phyloP scores from a whole-genome alignment of 2,113 vertebrate genomes.

The Hippocampus zosterae region DNA sequence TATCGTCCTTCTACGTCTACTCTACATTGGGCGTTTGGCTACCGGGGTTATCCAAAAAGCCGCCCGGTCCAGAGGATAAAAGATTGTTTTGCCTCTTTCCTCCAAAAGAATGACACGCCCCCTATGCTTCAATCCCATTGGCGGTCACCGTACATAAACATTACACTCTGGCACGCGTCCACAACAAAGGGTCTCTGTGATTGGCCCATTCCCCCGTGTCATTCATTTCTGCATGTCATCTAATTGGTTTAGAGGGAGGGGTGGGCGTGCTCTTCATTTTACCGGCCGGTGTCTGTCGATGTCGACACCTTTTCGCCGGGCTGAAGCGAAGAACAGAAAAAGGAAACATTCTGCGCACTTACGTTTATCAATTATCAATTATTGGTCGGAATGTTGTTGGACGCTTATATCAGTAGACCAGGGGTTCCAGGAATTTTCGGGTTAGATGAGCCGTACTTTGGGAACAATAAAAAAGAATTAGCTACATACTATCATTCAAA shows the following conservation, averaged over 20 bases:
- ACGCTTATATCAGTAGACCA: neutral
- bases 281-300: conserved; percentile 72
- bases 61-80: conserved; percentile 68
- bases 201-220: conserved; percentile 52
- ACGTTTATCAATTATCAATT: neutral
- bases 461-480: no score
- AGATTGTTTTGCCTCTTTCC: conserved; percentile 78
- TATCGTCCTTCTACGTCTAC: conserved; percentile 41
- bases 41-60: conserved; percentile 58
- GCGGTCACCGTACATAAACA: conserved; percentile 65
- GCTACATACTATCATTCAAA: no score
- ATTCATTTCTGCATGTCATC: conserved; percentile 34
- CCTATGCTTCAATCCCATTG: conserved; percentile 64
- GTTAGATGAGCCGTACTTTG: neutral
- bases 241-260: conserved; percentile 34
- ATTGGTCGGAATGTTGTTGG: neutral
- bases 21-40: conserved; percentile 52
- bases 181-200: conserved; percentile 36
- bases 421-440: neutral
- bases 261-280: conserved; percentile 63
- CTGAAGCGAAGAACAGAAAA: neutral
- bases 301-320: conserved; percentile 37
- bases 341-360: conserved; percentile 24
- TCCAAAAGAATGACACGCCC: conserved; percentile 69
- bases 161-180: conserved; percentile 73